A percentile compares a stretch with the other conserved stretches of the same genome.
phyloP scores from a whole-genome alignment of 2,797 vertebrate species.

The Sciurus vulgaris region DNA sequence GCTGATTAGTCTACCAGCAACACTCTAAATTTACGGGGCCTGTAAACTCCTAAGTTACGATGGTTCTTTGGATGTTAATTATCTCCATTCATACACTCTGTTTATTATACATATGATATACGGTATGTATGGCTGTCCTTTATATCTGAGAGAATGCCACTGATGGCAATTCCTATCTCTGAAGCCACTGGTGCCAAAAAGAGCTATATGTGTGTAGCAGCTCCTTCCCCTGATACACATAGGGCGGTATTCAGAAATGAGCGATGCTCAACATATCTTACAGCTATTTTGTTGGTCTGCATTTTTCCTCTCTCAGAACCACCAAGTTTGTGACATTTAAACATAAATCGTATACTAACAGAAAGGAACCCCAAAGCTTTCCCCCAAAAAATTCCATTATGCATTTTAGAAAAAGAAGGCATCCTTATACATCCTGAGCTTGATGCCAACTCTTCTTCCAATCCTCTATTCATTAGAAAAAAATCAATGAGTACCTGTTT shows the following conservation, averaged over 20 bases:
- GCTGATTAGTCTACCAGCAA: slow-evolving; percentile 52
- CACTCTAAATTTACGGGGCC: slow-evolving; percentile 57
- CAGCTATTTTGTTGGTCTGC: neutral
- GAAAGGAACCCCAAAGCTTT: neutral
- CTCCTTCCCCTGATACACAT: neutral
- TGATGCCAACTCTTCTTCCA: neutral
- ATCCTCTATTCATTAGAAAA: neutral
- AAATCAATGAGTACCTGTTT: neutral
- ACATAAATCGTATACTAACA: neutral
- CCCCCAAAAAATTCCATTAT: neutral
- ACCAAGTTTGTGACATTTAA: neutral
- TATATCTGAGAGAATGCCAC: neutral
- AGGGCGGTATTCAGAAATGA: neutral
- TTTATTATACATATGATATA: slow-evolving; percentile 58
- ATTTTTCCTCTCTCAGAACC: neutral
- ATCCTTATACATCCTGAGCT: neutral
- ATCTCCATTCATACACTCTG: slow-evolving; percentile 51
- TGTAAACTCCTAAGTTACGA: slow-evolving; percentile 68
- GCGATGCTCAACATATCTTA: neutral
- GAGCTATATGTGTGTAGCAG: accelerated
- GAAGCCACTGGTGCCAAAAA: neutral
- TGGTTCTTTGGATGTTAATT: slow-evolving; percentile 67
- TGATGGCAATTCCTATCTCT: neutral
- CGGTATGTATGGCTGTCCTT: slow-evolving; percentile 15
- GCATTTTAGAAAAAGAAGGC: neutral